Base-by-base conservation (phyloP, 2,888 invertebrate species). In the Rhamnusium bicolor region DNA sequence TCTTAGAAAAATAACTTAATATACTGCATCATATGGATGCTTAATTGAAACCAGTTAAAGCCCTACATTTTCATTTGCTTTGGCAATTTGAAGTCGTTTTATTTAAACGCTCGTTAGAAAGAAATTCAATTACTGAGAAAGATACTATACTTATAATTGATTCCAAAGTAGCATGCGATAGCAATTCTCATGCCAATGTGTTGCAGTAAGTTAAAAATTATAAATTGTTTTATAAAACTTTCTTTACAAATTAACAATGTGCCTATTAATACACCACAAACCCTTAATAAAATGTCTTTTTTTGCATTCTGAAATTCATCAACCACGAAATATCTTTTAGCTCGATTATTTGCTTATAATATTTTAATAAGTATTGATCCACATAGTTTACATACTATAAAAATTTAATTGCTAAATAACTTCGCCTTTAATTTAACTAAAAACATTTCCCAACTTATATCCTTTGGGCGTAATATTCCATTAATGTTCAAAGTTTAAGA, bases 401-500 rank as follows among this genome's bases (percentile, higher is more conserved):
- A 58, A 58, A 58, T 56, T 27, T 27, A 27, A 27, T 14, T 29
- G 32, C 32, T 40, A 16, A 14, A 58, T 58, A 58, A 58, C 58
- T 58, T 58, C 58, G n/a, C 40, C n/a, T 14, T n/a, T 40, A 40
- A 40, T 40, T 40, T 12, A 40, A 40, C 40, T 27, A 29, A 29
- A n/a, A 58, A 58, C 18, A 16, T 32, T 58, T 29, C 58, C 32
- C 21, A 54, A 54, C 54, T 54, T 54, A 54, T 54, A 54, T 54
- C 58, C 58, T 32, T 54, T 19, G 54, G 58, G 58, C 58, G 18
- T 16, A 58, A 29, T 65, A 19, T 65, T 65, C n/a, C 53, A 53
- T 65, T 53, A 32, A 65, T 53, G 51, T 53, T 51, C 19, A 53
- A 53, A 65, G 53, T 65, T 63, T 47, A 63, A 51, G 49, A 51